Conservation (phyloP, 1,140 invertebrate genomes). For the Camponotus floridanus region DNA sequence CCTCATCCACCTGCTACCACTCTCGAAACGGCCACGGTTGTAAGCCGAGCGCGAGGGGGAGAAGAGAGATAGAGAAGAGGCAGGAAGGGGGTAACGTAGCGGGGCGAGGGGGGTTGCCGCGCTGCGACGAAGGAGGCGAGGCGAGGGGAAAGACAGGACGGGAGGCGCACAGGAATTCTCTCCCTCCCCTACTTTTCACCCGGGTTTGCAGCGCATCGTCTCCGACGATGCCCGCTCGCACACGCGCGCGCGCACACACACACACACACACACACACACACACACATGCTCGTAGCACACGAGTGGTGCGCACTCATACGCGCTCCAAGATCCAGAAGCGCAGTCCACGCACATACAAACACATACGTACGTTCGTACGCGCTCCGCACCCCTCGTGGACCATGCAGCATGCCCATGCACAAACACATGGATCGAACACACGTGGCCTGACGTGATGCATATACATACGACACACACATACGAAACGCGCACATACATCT, state of each 20-base stretch:
- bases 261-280: not conserved
- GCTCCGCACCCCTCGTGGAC: conserved; percentile 46
- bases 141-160: conserved; percentile 23
- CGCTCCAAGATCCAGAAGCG: conserved; percentile 41
- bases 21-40: conserved; percentile 70
- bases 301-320: not conserved
- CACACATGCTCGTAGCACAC: not conserved
- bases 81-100: conserved; percentile 37
- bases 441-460: conserved; percentile 3
- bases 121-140: conserved; percentile 14
- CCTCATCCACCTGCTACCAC: conserved; percentile 72
- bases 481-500: conserved; percentile 46
- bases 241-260: conserved; percentile 13
- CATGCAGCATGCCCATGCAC: conserved; percentile 25
- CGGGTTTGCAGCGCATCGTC: conserved; percentile 81
- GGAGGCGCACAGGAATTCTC: conserved; percentile 79
- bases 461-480: too few relatives aligned
- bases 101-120: conserved; percentile 50
- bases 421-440: conserved; percentile 13
- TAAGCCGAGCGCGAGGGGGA: conserved; percentile 51
- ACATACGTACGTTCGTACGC: not conserved
- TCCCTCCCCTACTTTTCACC: conserved; percentile 75
- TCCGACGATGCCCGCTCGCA: conserved; percentile 69
- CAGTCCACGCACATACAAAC: not conserved
- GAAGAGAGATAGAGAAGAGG: conserved; percentile 14